Evolutionary conservation across 2,797 vertebrate genomes (phyloP), one percentile per base, ranked within the genome.

Genomic region (Ceyx erithaca): DNA sequence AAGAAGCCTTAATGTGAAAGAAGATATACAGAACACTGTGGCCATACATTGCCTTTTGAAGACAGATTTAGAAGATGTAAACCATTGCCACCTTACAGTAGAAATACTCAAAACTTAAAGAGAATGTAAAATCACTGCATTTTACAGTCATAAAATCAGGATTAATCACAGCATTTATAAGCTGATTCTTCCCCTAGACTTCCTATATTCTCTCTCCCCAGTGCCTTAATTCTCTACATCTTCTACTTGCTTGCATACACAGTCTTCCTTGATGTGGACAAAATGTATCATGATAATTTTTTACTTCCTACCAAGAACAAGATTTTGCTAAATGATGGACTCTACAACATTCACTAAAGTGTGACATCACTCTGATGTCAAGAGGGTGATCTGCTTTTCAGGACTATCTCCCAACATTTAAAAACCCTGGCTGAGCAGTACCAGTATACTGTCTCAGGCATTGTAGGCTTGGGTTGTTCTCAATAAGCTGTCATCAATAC

Each of bases 391-490:
- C 23, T 69, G 30, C 33, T 69, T 37, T 49, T 57, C 26, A 23
- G 55, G 55, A 19, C 4, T 22, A 31, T 14, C 22, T 35, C 45
- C 61, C 62, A 45, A 15, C 0, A 1, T 67, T 64, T 54, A 43
- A 8, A 54, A 33, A 45, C 33, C 43, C 20, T 26, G n/a, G 40
- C 46, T 55, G 46, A 48, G 46, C 33, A 33, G 63, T 26, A 37
- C 46, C 33, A 54, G 14, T 14, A 48, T 19, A n/a, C 63, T 31
- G 2, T 8, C 69, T 6, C 45, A 9, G 16, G 57, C 30, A 35
- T 3, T 4, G 8, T 8, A 28, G 54, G 17, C 13, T 30, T 10
- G 0, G 3, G 46, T n/a, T 64, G 16, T 4, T 84, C 46, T 46
- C 5, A 7, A 37, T 37, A 66, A 75, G 28, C 58, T 46, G 22